These are phyloP conservation scores for Axinella damicornis DNA, from an alignment of 37 sponge, comb jelly and placozoan species.

Conservation along the genomic window DNA sequence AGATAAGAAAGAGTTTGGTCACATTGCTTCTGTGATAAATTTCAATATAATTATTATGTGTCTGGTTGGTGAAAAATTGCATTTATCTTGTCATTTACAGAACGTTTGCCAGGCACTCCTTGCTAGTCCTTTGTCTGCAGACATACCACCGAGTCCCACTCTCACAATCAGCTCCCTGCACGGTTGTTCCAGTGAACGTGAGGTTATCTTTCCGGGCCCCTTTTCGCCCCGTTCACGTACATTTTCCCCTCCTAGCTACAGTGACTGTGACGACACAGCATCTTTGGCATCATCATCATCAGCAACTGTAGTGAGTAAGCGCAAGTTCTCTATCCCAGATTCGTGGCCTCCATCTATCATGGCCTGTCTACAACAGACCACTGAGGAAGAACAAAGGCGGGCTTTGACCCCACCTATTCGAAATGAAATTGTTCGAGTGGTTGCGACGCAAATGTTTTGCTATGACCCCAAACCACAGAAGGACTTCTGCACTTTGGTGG, in stretches of 20 bases:
- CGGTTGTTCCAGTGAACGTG: neutral
- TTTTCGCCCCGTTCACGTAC: neutral
- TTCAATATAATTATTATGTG: too few species aligned
- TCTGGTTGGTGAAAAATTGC: too few species aligned
- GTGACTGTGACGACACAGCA: slow-evolving; percentile 27
- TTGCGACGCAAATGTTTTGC: slow-evolving; percentile 33
- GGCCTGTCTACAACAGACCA: neutral
- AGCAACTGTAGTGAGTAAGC: slow-evolving; percentile 15
- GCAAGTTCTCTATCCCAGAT: slow-evolving; percentile 27
- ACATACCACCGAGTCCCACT: too few species aligned
- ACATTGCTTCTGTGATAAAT: too few species aligned
- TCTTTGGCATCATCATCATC: slow-evolving; percentile 27
- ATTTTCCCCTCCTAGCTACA: neutral
- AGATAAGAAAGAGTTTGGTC: too few species aligned
- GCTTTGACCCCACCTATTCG: slow-evolving; percentile 4
- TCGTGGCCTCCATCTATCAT: slow-evolving; percentile 27
- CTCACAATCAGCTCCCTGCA: too few species aligned
- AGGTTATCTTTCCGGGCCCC: neutral
- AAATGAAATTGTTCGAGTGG: slow-evolving; percentile 31
- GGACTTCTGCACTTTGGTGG: slow-evolving; percentile 25
- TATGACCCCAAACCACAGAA: slow-evolving; percentile 29
- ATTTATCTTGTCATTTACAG: too few species aligned
- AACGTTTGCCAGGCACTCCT: too few species aligned
- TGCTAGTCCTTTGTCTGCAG: too few species aligned
- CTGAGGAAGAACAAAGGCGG: slow-evolving; percentile 6